These are phyloP conservation scores for Lamellibrachia satsuma DNA, from an alignment of 2,888 invertebrate species.

Conservation along the genomic window DNA sequence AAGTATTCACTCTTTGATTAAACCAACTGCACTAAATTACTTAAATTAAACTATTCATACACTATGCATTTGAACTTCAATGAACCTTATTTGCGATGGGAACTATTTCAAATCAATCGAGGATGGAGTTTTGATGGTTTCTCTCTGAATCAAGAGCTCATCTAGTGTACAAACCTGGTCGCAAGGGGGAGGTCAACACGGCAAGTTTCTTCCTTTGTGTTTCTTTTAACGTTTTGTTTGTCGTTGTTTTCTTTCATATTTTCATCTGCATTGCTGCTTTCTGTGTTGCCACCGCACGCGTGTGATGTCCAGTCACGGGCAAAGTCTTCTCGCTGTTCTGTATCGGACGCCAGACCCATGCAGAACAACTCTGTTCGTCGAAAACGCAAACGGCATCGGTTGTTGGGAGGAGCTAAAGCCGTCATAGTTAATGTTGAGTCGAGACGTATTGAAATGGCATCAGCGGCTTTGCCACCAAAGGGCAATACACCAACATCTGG, in stretches of 20 bases:
- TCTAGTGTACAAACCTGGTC: not conserved
- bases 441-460: constrained; percentile 1
- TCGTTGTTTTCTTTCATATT: constrained; percentile 18
- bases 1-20: too few relatives aligned
- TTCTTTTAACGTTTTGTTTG: constrained; percentile 9
- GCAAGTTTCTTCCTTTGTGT: constrained; percentile 1
- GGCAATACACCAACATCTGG: not conserved
- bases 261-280: not conserved
- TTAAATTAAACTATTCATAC: too few relatives aligned
- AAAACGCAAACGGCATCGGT: not conserved
- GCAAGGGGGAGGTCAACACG: not conserved
- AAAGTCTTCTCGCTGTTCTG: not conserved
- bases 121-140: not conserved
- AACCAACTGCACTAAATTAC: too few relatives aligned
- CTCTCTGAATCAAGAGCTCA: not conserved
- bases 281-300: constrained; percentile 1
- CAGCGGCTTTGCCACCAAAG: not conserved
- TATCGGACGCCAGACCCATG: not conserved
- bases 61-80: not conserved
- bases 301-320: not conserved
- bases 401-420: not conserved
- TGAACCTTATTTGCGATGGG: not conserved
- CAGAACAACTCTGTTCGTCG: not conserved
- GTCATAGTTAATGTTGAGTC: not conserved
- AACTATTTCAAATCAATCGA: not conserved